A percentile compares a stretch with the other conserved stretches of the same genome.
phyloP scores from a whole-genome alignment of 2,797 vertebrate species.

The Botia almorhae region DNA sequence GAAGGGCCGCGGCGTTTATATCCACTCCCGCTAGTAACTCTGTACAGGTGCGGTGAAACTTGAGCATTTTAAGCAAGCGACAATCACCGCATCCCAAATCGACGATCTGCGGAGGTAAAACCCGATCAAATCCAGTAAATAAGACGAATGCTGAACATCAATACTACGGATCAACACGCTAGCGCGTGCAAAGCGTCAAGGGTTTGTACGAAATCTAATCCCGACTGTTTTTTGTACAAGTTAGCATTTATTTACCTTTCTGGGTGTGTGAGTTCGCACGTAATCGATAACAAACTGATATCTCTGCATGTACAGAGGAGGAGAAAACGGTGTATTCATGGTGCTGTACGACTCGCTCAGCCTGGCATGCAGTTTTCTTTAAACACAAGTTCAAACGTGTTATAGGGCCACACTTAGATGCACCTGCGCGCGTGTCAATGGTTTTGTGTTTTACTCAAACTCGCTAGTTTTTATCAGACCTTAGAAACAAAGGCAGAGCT shows the following conservation, averaged over 20 bases:
- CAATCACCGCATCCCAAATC: constrained; percentile 91
- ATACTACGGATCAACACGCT: not conserved
- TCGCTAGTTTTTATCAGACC: not conserved
- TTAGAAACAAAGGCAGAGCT: not conserved
- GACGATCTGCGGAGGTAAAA: constrained; percentile 77
- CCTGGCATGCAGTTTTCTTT: no score
- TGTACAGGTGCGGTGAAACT: constrained; percentile 79
- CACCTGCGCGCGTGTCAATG: not conserved
- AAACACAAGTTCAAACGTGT: not conserved
- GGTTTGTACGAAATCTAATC: not conserved
- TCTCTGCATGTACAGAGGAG: constrained; percentile 87
- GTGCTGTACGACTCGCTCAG: not conserved
- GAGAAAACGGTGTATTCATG: constrained; percentile 77
- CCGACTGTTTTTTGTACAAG: not conserved
- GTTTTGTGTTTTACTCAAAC: not conserved
- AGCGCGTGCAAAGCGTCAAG: not conserved
- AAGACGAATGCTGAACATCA: not conserved
- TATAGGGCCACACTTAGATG: not conserved
- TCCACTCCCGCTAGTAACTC: constrained; percentile 89
- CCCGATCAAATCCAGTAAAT: not conserved
- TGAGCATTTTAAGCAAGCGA: constrained; percentile 82
- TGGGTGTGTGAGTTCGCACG: constrained; percentile 79
- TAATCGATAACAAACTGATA: constrained; percentile 86
- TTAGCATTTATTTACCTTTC: constrained; percentile 77
- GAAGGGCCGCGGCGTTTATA: constrained; percentile 74